These are phyloP conservation scores for Ciona savignyi DNA, from an alignment of 23 tunicate genomes.

Conservation along the genomic window DNA sequence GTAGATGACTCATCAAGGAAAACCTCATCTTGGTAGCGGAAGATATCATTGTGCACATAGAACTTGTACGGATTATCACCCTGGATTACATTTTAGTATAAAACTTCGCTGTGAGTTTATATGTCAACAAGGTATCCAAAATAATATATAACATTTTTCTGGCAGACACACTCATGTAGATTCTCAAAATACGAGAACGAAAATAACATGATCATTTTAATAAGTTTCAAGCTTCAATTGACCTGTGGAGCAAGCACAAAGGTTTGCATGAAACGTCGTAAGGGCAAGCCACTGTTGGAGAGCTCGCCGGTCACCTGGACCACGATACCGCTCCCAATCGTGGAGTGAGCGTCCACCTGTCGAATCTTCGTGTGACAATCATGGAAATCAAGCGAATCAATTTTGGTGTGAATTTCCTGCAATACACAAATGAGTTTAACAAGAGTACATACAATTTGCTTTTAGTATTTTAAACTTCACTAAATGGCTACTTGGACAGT, in stretches of 20 bases:
- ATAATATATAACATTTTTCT: too few relatives aligned
- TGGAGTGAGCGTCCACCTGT: slow-evolving; percentile 91
- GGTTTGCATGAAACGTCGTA: slow-evolving; percentile 96
- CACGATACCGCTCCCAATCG: slow-evolving; percentile 81
- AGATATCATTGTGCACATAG: slow-evolving; percentile 94
- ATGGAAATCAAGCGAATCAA: slow-evolving; percentile 44
- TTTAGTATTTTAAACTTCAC: too few relatives aligned
- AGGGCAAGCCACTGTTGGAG: slow-evolving; percentile 66
- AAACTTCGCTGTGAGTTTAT: too few relatives aligned
- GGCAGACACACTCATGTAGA: too few relatives aligned
- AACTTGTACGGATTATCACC: slow-evolving; percentile 88
- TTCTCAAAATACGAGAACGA: too few relatives aligned
- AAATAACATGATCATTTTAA: too few relatives aligned
- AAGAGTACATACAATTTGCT: too few relatives aligned
- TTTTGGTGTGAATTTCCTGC: slow-evolving; percentile 74
- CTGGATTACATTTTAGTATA: slow-evolving; percentile 6
- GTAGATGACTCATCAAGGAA: slow-evolving; percentile 31
- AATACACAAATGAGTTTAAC: too few relatives aligned
- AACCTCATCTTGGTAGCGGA: slow-evolving; percentile 95
- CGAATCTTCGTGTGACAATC: slow-evolving; percentile 91
- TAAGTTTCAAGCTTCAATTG: too few relatives aligned
- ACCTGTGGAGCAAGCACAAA: slow-evolving; percentile 98
- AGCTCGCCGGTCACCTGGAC: slow-evolving; percentile 97
- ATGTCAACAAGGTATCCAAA: too few relatives aligned
- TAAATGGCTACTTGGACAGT: too few relatives aligned